phyloP scores from a whole-genome alignment of 2,888 invertebrate species.

The Malachius bipustulatus region DNA sequence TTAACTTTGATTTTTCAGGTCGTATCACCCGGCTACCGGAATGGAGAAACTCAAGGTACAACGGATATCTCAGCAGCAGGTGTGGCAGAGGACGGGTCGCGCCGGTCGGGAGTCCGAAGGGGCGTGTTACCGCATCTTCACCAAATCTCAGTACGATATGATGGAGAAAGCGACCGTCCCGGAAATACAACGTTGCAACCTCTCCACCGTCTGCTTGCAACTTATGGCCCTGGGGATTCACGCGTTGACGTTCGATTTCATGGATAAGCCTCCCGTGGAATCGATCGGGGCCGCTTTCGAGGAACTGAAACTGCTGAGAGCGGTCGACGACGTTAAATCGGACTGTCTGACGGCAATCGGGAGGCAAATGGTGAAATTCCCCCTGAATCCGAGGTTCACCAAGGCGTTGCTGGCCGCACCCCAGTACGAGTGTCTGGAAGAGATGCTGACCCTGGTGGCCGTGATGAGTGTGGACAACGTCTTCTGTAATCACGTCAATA shows the following conservation, averaged over 20 bases:
- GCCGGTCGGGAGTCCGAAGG: constrained; percentile 83
- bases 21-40: constrained; percentile 69
- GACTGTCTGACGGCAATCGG: constrained; percentile 67
- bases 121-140: constrained; percentile 77
- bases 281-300: constrained; percentile 52
- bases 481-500: constrained; percentile 60
- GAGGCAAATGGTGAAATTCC: constrained; percentile 78
- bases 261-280: constrained; percentile 75
- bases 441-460: constrained; percentile 76
- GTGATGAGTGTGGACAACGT: constrained; percentile 81
- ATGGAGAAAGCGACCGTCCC: constrained; percentile 66
- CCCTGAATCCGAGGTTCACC: constrained; percentile 81
- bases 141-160: constrained; percentile 59
- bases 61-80: constrained; percentile 80
- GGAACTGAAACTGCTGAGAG: constrained; percentile 56
- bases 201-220: constrained; percentile 61
- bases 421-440: constrained; percentile 65
- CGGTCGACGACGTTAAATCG: constrained; percentile 47
- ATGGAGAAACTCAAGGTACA: constrained; percentile 73
- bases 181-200: constrained; percentile 70
- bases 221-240: constrained; percentile 75
- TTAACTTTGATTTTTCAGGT: constrained; percentile 35
- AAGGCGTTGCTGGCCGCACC: constrained; percentile 69
- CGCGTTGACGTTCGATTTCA: constrained; percentile 74
- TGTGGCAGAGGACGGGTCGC: constrained; percentile 85